A percentile compares a stretch with the other conserved stretches of the same genome.
Conservation (phyloP, 2,113 vertebrate species). For the Campylorhamphus procurvoides region DNA sequence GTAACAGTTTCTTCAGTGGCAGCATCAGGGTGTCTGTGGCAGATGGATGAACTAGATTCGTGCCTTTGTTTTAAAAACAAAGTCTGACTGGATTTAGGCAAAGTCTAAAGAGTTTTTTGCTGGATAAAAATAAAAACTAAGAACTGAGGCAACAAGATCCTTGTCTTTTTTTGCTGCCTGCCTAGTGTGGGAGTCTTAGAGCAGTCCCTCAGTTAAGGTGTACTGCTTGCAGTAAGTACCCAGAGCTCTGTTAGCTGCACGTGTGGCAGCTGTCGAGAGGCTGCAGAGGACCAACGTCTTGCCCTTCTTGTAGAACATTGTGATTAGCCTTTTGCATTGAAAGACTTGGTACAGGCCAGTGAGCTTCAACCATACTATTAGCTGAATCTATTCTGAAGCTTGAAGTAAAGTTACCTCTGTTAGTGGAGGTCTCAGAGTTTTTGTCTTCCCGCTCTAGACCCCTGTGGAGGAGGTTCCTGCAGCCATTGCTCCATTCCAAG, state of each 20-base stretch:
- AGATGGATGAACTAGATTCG: background rate
- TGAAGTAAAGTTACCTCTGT: background rate
- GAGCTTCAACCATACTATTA: background rate
- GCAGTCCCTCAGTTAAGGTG: background rate
- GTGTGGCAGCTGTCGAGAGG: background rate
- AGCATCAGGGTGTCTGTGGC: background rate
- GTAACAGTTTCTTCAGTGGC: background rate
- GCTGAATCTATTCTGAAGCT: background rate
- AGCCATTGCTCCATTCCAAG: slow-evolving; percentile 95
- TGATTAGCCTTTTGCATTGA: background rate
- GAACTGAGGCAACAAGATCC: background rate
- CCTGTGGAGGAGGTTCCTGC: slow-evolving; percentile 95
- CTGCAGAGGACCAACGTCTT: background rate
- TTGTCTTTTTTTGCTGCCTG: background rate
- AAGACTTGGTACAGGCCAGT: background rate
- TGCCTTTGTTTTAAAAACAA: background rate
- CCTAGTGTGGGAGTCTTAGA: background rate
- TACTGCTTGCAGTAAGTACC: background rate
- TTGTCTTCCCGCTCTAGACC: slow-evolving; percentile 75
- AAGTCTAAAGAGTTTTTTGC: background rate
- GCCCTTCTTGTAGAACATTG: background rate
- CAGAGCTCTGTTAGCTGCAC: background rate
- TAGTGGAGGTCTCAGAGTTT: background rate
- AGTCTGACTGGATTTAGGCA: background rate
- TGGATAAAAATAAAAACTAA: background rate